Evolutionary conservation across 2,113 vertebrate species (phyloP), one percentile per base, ranked within the genome.

Genomic region (Aythya baeri): DNA sequence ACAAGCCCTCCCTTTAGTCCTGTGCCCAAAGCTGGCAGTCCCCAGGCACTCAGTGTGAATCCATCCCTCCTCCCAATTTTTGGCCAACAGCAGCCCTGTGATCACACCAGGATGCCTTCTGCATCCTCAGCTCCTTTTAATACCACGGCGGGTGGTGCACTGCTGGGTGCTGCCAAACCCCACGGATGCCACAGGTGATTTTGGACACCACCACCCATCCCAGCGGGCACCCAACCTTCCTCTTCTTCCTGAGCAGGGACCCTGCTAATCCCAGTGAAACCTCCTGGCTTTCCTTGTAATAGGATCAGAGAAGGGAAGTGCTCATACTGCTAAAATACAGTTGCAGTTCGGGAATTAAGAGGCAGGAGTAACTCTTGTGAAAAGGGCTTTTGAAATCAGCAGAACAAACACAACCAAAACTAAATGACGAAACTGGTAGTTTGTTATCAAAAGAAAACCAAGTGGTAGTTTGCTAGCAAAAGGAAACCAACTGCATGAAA

Each of bases 51-150:
- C 46, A 54, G 52, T 54, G 62, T 38, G 41, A 73, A 71, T 6
- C 80, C 70, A 27, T 4, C 7, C 8, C 31, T 43, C 54, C 68
- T 38, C 55, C 55, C 44, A 31, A 6, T 0, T 34, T 73, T 59
- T 5, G 62, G 9, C 26, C 12, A 1, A 2, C 13, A 0, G 4
- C 49, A 26, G 36, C 46, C 61, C 75, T 23, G 1, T 1, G 20
- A 25, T 68, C 1, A 0, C 27, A 78, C 21, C 23, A 25, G 8
- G 31, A 15, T 41, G 13, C 11, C 75, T 57, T 32, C 75, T 34
- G 11, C 14, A 6, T 5, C 41, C 46, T 52, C 61, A 41, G 46
- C 68, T 50, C 50, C 61, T 50, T 36, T 23, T 7, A 12, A 6
- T 44, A 55, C 59, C 9, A 36, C 1, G 1, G 61, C 71, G 78